These are phyloP conservation scores for Heterotis niloticus DNA, from an alignment of 2,113 vertebrate species.

Conservation along the genomic window DNA sequence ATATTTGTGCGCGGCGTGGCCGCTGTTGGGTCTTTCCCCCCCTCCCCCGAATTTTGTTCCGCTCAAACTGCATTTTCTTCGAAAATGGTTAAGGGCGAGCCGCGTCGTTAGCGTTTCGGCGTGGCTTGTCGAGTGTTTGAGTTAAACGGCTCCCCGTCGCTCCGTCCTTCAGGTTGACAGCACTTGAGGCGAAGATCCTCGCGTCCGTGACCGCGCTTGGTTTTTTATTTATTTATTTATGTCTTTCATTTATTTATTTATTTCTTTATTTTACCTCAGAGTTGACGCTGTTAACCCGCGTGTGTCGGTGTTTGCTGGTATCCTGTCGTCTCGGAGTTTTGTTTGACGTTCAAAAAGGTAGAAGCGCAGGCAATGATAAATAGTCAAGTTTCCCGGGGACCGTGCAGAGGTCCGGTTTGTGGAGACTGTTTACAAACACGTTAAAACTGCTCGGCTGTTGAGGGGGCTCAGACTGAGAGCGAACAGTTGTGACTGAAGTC, in stretches of 20 bases:
- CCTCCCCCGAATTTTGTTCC: neutral
- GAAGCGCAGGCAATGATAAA: conserved; percentile 13
- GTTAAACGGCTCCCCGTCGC: conserved; percentile 18
- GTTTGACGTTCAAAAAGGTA: neutral
- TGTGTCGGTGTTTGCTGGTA: no score
- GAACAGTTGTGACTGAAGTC: no score
- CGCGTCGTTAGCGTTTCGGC: conserved; percentile 16
- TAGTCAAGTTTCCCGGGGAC: conserved; percentile 1
- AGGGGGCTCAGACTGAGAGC: no score
- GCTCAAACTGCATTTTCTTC: conserved; percentile 11
- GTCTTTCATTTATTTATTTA: no score
- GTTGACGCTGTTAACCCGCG: no score
- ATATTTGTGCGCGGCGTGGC: conserved; percentile 3
- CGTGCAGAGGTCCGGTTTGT: no score
- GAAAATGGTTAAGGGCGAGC: neutral
- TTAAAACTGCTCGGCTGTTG: no score
- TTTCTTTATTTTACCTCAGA: no score
- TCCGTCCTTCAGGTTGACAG: conserved; percentile 37
- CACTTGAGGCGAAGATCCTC: conserved; percentile 22
- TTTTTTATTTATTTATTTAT: no score
- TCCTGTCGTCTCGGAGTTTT: conserved; percentile 10
- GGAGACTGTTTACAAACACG: no score
- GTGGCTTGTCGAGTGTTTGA: neutral
- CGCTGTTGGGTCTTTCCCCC: conserved; percentile 2
- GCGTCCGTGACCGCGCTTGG: no score